Base-by-base conservation (phyloP, 1,140 invertebrate species). In the Thaumatotibia leucotreta region DNA sequence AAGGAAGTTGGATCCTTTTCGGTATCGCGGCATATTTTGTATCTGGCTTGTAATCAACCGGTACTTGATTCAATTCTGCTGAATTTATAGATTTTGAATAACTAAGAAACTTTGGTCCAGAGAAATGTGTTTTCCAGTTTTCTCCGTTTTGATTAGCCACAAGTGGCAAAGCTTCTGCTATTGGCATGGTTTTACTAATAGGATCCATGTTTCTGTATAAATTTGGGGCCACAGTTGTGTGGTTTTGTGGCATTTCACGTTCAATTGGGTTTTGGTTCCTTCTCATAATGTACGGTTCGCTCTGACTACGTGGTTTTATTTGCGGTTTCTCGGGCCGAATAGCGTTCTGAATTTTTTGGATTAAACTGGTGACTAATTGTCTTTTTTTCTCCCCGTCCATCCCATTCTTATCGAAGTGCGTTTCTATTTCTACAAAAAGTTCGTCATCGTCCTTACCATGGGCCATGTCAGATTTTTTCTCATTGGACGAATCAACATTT, bases 361-460 rank as follows among this genome's bases (percentile, higher is more conserved):
- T 82, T 4, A 90, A 67, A 64, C 63, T 74, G 65, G 63, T 79
- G 4, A 90, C 79, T 6, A 90, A 22, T 68, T 88, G 84, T 33
- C 88, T 84, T 70, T 83, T 85, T 23, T 80, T 86, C 39, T 84
- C 82, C 2, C 84, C 84, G 70, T 83, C 83, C 27, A 78, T 62
- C 0, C 82, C 84, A 68, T 82, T 84, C 17, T 81, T 80, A 64
- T 88, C 78, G 52, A 88, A 88, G 73, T 90, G 84, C 14, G 86
- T 90, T 78, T 90, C 84, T 10, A 90, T 88, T 88, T 90, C 88
- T 22, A 90, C 83, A 27, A 79, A 88, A 8, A 90, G 52, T 58
- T 90, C 84, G 49, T 88, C 80, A 8, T 86, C 76, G n/a, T 79
- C 68, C 31, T 65, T 69, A 32, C 80, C 77, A 74, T 73, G 61